Base-by-base conservation (phyloP, 2,888 invertebrate genomes). In the Lithophane socia region DNA sequence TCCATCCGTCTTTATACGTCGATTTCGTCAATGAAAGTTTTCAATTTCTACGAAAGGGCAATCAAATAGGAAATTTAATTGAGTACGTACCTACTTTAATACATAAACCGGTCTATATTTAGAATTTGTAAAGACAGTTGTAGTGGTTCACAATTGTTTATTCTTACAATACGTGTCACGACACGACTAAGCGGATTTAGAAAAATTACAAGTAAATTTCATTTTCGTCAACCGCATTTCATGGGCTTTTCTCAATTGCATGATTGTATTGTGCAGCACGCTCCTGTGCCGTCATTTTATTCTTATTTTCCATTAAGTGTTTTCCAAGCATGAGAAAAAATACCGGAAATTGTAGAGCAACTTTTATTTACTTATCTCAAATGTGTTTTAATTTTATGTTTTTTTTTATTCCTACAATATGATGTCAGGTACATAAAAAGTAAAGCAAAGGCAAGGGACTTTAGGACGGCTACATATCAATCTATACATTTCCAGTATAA, bases 361-460 rank as follows among this genome's bases (percentile, higher is more conserved):
- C 49, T 44, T 49, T 58, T 79, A 37, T 37, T 2, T 4, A 37
- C 37, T 37, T 37, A 78, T 73, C 60, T 73, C 65, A 65, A 79
- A 47, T 37, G 37, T 73, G 29, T 80, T 49, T 73, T 29, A 42
- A 13, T 73, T 54, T 42, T n/a, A 21, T 56, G 16, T 5, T 37
- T 7, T 29, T 75, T 56, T 74, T 74, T 58, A 65, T 65, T 60
- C 3, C 7, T 60, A 37, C 4, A 5, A 5, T 52, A 52, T 18
- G 18, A 49, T 49, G 5, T 49, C n/a, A n/a, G n/a, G n/a, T 37
- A 37, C 37, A 37, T 37, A 5, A 37, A 37, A 37, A 37, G 37
- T 4, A 37, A 49, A 18, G 8, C 3, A 64, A 54, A 56, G 3
- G 0, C 3, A 13, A 29, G 21, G 9, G 0, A 29, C 29, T 29